Base-by-base conservation (phyloP, 2,113 vertebrate genomes). In the Ibidorhyncha struthersii region DNA sequence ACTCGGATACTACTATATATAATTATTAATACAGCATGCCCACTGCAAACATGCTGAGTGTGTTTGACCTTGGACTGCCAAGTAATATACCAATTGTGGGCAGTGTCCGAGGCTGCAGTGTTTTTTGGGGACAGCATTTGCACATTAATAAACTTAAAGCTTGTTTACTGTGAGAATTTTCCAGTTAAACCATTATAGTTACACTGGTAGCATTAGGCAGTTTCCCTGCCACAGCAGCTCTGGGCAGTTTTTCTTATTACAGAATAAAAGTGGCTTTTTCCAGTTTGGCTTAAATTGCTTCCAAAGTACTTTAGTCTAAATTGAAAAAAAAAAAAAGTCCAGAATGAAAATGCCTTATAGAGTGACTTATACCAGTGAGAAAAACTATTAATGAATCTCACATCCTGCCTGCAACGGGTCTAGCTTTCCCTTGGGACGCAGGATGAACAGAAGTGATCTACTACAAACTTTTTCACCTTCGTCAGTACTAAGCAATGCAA, bases 211-310 rank as follows among this genome's bases (percentile, higher is more conserved):
- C 29, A 36, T 59, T 77, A 89, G 61, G 73, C 43, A 70, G 40
- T 53, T 70, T 91, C 70, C 65, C 50, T 53, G 50, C 11, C 62
- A 91, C 66, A 72, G 73, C 58, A 90, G 53, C 21, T 70, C 56
- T 76, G 55, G 56, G 47, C 45, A 86, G 66, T 74, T 93, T 79
- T 82, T 84, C 73, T 86, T 74, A 67, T 41, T 53, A 84, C 38
- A 61, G 62, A 86, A 76, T 71, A 89, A 81, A 86, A 82, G 61
- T 87, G 63, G 4, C 14, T 92, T 95, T 86, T 97, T 80, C 65
- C 78, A 89, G 49, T 85, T 90, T 84, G 66, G 40, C 62, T 90
- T 92, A 82, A 91, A 85, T 93, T 95, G 77, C 73, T 96, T 95
- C 55, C 45, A 30, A 85, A 85, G 40, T 91, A 74, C 53, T 93